Conservation (phyloP, 2,113 vertebrate genomes). For the Xenopus borealis region DNA sequence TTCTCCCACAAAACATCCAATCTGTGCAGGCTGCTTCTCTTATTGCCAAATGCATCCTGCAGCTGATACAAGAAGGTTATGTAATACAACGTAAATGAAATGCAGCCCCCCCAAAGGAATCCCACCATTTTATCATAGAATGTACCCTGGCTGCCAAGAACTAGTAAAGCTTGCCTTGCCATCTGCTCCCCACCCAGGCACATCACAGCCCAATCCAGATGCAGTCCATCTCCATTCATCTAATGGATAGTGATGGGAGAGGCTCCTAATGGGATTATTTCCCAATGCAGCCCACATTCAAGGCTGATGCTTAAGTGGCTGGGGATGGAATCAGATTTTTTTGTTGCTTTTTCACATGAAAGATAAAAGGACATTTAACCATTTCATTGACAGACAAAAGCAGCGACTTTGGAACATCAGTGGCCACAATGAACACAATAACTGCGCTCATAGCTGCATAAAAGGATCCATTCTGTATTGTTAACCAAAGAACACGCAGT, state of each 20-base stretch:
- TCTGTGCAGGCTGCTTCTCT: too few relatives aligned
- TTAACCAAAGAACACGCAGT: not conserved
- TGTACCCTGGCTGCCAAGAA: constrained; percentile 15
- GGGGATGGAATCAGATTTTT: not conserved
- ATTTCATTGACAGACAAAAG: too few relatives aligned
- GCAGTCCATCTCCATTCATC: constrained; percentile 27
- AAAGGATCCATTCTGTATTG: not conserved
- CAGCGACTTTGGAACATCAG: not conserved
- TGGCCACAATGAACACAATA: not conserved
- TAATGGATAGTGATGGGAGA: constrained; percentile 1
- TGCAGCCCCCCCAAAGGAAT: constrained; percentile 7
- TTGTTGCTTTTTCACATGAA: not conserved
- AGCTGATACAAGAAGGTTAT: not conserved
- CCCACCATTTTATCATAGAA: constrained; percentile 21
- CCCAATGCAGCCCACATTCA: constrained; percentile 3
- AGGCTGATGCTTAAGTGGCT: constrained; percentile 23
- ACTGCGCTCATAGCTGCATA: not conserved
- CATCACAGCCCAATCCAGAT: not conserved
- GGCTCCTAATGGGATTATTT: constrained; percentile 7
- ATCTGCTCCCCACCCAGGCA: constrained; percentile 36
- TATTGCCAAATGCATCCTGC: too few relatives aligned
- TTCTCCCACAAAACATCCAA: too few relatives aligned
- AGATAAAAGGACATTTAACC: not conserved
- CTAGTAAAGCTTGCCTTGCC: constrained; percentile 9
- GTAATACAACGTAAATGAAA: constrained; percentile 2